Conservation (phyloP, 2,888 invertebrate genomes). For the Anaspis maculata region DNA sequence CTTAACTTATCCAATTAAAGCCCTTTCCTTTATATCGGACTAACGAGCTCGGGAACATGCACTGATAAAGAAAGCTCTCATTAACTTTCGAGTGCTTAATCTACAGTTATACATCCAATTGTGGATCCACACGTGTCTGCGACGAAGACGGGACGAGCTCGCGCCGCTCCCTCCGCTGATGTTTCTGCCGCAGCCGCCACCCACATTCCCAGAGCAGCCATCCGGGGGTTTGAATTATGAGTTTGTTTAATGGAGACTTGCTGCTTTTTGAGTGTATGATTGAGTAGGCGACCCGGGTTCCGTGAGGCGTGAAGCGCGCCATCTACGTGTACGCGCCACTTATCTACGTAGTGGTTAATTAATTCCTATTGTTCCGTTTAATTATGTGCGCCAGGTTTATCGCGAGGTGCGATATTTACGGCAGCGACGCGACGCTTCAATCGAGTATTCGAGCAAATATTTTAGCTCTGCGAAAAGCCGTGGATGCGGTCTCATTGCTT, state of each 20-base stretch:
- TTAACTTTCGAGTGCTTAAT: slow-evolving; percentile 30
- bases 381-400: slow-evolving; percentile 12
- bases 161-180: background rate
- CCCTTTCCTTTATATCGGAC: slow-evolving; percentile 35
- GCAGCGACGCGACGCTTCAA: slow-evolving; percentile 1
- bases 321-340: slow-evolving; percentile 6
- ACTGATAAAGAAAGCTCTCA: slow-evolving; percentile 35
- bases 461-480: no score
- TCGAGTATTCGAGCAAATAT: no score
- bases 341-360: slow-evolving; percentile 13
- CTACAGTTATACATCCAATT: slow-evolving; percentile 19
- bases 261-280: slow-evolving; percentile 13
- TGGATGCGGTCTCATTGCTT: no score
- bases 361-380: slow-evolving; percentile 12
- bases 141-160: slow-evolving; percentile 8
- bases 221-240: slow-evolving; percentile 11
- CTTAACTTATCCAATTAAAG: slow-evolving; percentile 40
- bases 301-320: slow-evolving; percentile 5
- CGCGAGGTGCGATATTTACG: slow-evolving; percentile 1
- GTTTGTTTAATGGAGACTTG: slow-evolving; percentile 12
- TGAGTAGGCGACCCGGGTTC: slow-evolving; percentile 5
- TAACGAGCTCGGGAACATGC: slow-evolving; percentile 37
- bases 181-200: slow-evolving; percentile 1
- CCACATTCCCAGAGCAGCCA: slow-evolving; percentile 7
- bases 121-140: slow-evolving; percentile 16